Evolutionary conservation across 2,797 vertebrate genomes (phyloP), one percentile per base, ranked within the genome.

Genomic region (Onychomys torridus): DNA sequence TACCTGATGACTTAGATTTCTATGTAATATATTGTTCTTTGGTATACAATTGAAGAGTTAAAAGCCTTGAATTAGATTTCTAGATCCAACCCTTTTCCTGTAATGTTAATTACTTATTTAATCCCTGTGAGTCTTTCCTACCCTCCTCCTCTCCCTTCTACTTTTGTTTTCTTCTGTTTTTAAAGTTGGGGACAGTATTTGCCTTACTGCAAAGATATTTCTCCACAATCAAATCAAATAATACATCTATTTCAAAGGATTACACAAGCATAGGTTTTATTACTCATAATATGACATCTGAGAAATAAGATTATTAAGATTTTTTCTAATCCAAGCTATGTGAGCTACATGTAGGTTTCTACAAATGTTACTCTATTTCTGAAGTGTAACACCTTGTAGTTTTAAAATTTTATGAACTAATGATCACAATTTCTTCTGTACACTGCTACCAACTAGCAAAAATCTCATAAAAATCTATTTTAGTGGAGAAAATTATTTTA

Each of bases 321-420:
- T 81, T 43, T 52, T 78, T 27, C 25, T 79, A 90, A 76, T 91
- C 19, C 29, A 92, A 67, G 34, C 1, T 85, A 5, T 95, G 34
- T 61, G 76, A 90, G 67, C 21, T 79, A 21, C 13, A 19, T 87
- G 27, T 57, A 88, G 43, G 10, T 14, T 61, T 90, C 34, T 84
- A 32, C 75, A 67, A 84, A 84, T 1, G 32, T 93, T 43, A 90
- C 75, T 92, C 9, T n/a, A 83, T 89, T 93, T 90, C 23, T 67
- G 82, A 89, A 91, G 71, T 52, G 21, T 89, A 89, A n/a, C 12
- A 90, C 4, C 43, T 92, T 89, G 37, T 23, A 55, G 11, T 79
- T 94, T 95, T 94, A 90, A 92, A 34, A 49, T 55, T 88, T 79
- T 96, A 32, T 93, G 12, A 93, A 55, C 21, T 65, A 90, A 83